Evolutionary conservation across 1,140 invertebrate genomes (phyloP).

Genomic region (Plectrocnemia conspersa): DNA sequence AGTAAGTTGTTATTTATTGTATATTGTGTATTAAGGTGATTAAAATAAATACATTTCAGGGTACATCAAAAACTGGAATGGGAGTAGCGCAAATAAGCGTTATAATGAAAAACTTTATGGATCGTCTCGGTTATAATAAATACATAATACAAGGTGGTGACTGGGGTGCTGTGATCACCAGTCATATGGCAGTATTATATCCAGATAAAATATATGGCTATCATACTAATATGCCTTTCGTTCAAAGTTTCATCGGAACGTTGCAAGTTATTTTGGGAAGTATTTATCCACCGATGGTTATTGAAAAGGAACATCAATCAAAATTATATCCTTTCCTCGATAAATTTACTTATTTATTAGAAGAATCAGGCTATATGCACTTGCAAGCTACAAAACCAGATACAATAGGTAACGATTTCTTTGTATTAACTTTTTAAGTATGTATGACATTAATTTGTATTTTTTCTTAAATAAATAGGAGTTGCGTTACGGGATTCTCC

Average conservation of each 20-base stretch:
- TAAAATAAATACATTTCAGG: conserved; percentile 39
- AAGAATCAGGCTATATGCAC: conserved; percentile 77
- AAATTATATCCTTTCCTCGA: conserved; percentile 60
- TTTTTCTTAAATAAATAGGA: conserved; percentile 44
- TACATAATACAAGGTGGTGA: conserved; percentile 86
- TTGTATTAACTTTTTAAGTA: not conserved
- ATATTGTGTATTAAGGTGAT: not conserved
- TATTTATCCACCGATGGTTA: conserved; percentile 40
- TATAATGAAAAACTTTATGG: conserved; percentile 80
- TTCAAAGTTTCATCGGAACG: conserved; percentile 14
- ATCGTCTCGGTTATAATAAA: conserved; percentile 65
- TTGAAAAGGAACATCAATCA: conserved; percentile 47
- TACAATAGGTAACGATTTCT: conserved; percentile 63
- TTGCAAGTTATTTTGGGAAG: conserved; percentile 20
- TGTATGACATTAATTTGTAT: conserved; percentile 4
- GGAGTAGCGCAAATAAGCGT: conserved; percentile 60
- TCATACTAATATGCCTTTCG: conserved; percentile 41
- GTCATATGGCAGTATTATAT: conserved; percentile 60
- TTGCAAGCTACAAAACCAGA: conserved; percentile 88
- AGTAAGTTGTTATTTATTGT: conserved; percentile 38
- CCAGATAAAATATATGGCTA: conserved; percentile 65
- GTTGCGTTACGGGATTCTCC: conserved; percentile 59
- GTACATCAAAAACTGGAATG: conserved; percentile 58
- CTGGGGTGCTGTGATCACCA: conserved; percentile 64
- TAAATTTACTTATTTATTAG: conserved; percentile 47